These are phyloP conservation scores for Thripadectes ignobilis DNA, from an alignment of 2,797 vertebrate species.

Conservation along the genomic window DNA sequence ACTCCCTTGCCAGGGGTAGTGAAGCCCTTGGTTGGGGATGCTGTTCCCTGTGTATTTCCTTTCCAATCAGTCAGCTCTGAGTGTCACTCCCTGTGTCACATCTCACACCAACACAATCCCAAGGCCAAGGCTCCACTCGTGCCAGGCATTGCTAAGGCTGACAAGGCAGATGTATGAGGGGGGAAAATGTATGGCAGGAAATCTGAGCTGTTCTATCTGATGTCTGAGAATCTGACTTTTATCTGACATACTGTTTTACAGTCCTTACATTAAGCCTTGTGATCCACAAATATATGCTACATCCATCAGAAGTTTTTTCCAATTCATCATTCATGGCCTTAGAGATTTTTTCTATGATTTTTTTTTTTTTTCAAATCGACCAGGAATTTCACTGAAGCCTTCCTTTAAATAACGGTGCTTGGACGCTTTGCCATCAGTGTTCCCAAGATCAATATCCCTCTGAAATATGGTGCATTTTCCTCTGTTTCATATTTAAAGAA, in stretches of 20 bases:
- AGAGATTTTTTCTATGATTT: neutral
- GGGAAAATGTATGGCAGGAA: neutral
- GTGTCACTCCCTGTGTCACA: neutral
- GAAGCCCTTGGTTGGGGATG: neutral
- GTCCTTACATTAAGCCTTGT: slow-evolving; percentile 28
- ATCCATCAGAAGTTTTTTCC: slow-evolving; percentile 34
- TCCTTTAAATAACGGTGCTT: neutral
- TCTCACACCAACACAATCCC: neutral
- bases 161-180: neutral
- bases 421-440: neutral
- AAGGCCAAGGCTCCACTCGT: slow-evolving; percentile 1
- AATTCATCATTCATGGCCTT: neutral
- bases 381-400: neutral
- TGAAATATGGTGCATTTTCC: neutral
- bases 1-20: neutral
- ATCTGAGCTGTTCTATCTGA: neutral
- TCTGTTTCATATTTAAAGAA: slow-evolving; percentile 10
- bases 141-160: neutral
- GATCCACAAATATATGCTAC: neutral
- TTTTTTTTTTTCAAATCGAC: neutral
- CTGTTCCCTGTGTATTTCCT: neutral
- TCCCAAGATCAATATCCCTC: slow-evolving; percentile 22
- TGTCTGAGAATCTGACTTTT: neutral
- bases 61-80: neutral
- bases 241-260: neutral